These are phyloP conservation scores for Planococcus citri DNA, from an alignment of 1,140 invertebrate species.

Conservation along the genomic window DNA sequence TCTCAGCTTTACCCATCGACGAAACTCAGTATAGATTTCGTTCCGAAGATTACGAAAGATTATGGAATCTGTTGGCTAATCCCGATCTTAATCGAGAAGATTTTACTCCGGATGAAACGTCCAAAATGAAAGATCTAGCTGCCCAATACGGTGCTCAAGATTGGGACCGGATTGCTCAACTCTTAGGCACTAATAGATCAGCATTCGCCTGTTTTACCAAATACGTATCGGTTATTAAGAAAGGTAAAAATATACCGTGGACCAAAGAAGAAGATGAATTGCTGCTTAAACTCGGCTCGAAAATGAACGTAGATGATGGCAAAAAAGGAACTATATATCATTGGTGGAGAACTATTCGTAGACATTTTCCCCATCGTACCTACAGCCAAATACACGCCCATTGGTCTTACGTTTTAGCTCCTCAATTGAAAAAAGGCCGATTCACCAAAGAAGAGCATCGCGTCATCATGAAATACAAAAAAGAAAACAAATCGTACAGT, in stretches of 20 bases:
- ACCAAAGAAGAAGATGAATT: background rate
- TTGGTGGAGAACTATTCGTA: background rate
- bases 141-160: background rate
- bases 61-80: background rate
- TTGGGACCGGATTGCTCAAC: background rate
- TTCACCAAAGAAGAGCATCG: background rate
- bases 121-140: background rate
- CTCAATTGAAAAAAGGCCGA: background rate
- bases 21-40: background rate
- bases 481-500: background rate
- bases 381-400: background rate
- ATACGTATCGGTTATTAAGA: background rate
- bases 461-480: background rate
- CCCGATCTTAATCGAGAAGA: background rate
- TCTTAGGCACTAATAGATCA: background rate
- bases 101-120: background rate
- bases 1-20: background rate
- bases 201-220: constrained; percentile 1
- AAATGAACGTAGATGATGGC: background rate
- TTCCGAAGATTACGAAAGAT: background rate
- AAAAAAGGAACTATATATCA: background rate
- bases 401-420: background rate
- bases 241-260: constrained; percentile 10
- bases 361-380: background rate
- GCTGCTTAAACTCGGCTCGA: background rate